Conservation (phyloP, 2,797 vertebrate species). For the Pseudopleuronectes americanus region DNA sequence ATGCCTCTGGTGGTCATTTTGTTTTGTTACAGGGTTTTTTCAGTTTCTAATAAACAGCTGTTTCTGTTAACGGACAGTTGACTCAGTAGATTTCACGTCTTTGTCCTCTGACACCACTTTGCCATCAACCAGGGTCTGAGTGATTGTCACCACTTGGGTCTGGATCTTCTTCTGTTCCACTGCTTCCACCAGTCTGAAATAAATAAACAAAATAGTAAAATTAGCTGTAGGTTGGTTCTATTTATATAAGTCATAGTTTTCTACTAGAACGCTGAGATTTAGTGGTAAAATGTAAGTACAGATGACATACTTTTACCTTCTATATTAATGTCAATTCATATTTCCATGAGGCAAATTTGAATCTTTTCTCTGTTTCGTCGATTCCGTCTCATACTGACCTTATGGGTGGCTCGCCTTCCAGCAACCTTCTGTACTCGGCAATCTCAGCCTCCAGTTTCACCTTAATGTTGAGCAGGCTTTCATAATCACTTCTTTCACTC, state of each 20-base stretch:
- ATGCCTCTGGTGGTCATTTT: slow-evolving; percentile 3
- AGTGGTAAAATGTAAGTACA: not conserved
- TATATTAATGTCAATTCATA: slow-evolving; percentile 21
- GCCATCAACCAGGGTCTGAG: slow-evolving; percentile 86
- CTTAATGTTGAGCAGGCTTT: slow-evolving; percentile 89
- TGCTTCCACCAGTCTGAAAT: slow-evolving; percentile 84
- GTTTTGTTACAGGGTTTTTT: slow-evolving; percentile 26
- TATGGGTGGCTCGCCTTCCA: slow-evolving; percentile 84
- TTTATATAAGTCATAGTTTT: too few relatives aligned
- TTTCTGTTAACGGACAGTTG: not conserved
- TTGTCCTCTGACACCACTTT: slow-evolving; percentile 88
- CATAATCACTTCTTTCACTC: slow-evolving; percentile 85
- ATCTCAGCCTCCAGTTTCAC: slow-evolving; percentile 92
- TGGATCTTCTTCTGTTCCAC: slow-evolving; percentile 64
- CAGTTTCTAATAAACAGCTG: not conserved
- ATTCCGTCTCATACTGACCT: slow-evolving; percentile 75
- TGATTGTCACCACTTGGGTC: slow-evolving; percentile 86
- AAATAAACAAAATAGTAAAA: slow-evolving; percentile 20
- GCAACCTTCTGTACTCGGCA: slow-evolving; percentile 88
- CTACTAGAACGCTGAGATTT: too few relatives aligned
- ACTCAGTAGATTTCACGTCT: slow-evolving; percentile 60
- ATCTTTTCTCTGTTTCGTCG: slow-evolving; percentile 5
- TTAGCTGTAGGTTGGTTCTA: not conserved
- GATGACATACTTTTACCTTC: slow-evolving; percentile 25
- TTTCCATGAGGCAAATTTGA: slow-evolving; percentile 66